Base-by-base conservation (phyloP, 37 sponge, comb jelly and placozoan species). In the Spongilla lacustris region DNA sequence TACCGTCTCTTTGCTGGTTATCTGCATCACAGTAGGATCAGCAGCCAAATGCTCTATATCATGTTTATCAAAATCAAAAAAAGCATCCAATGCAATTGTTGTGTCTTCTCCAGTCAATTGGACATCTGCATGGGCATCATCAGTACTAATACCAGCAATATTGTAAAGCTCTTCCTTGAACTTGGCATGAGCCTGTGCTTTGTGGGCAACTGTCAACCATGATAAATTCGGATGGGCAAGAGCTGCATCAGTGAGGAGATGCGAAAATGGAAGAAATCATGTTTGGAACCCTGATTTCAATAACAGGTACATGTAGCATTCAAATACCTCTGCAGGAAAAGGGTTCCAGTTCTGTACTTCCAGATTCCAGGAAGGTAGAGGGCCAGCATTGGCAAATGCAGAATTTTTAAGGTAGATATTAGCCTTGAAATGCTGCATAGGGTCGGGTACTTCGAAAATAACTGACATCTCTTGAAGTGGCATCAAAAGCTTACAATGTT, bases 371-470 rank as follows among this genome's bases (percentile, higher is more conserved):
- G 28, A 29, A 72, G 31, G 73, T 72, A 29, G 73, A 32, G 73
- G 30, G 73, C 67, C 58, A 58, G 58, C 58, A 58, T 58, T 58
- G 58, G 58, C 58, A 58, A 58, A 58, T 58, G 58, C 58, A 58
- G 58, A 58, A 58, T 58, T 58, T 58, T 58, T 17, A 58, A 58
- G 14, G 58, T 58, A 58, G 58, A 13, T 58, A 58, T 58, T 58
- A 58, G 58, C 58, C 58, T 58, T 10, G 58, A 58, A 58, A 58
- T 58, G 58, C 58, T 14, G 58, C 58, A 58, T 58, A 58, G 58
- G 58, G 58, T 58, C 19, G 58, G 58, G 58, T 58, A 58, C 58
- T 58, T 58, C 58, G 58, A 58, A 58, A 58, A 58, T 19, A 17
- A 58, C 58, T 58, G 58, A 58, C 58, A 58, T 58, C 58, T 58